These are phyloP conservation scores for Drosophila birchii DNA, from an alignment of 2,888 invertebrate species.

Conservation along the genomic window DNA sequence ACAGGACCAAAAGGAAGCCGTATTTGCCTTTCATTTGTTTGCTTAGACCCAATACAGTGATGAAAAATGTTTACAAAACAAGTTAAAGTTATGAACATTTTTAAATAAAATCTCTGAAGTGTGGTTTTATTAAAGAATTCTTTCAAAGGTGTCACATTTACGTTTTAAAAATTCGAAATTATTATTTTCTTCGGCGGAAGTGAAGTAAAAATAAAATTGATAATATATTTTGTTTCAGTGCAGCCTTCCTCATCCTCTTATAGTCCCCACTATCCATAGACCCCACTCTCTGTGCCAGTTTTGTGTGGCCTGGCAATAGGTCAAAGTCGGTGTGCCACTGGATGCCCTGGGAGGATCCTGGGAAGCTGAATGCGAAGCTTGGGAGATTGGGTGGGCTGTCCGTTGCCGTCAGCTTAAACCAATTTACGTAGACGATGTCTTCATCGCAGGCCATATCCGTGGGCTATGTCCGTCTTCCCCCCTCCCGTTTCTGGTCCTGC, in stretches of 20 bases:
- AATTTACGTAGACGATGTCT: slow-evolving; percentile 80
- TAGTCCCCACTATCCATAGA: not conserved
- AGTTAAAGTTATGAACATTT: no score
- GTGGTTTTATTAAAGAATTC: not conserved
- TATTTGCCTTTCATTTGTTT: slow-evolving; percentile 48
- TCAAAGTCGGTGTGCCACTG: slow-evolving; percentile 54
- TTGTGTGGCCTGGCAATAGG: slow-evolving; percentile 63
- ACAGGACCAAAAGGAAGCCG: slow-evolving; percentile 13
- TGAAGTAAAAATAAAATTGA: not conserved
- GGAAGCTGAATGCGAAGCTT: slow-evolving; percentile 8
- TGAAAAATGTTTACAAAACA: not conserved
- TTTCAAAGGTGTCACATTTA: no score
- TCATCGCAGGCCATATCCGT: slow-evolving; percentile 63
- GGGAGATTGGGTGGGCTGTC: slow-evolving; percentile 33
- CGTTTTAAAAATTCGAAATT: no score
- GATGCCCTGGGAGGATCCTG: slow-evolving; percentile 12
- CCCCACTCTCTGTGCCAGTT: slow-evolving; percentile 1
- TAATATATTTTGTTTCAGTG: not conserved
- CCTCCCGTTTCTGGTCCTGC: not conserved
- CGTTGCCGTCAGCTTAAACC: slow-evolving; percentile 76
- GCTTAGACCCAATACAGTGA: slow-evolving; percentile 39
- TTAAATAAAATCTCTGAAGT: not conserved
- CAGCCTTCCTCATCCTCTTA: not conserved
- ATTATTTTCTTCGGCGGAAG: no score
- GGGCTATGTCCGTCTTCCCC: slow-evolving; percentile 7